Percentiles rank a stretch among this genome's conserved stretches.
These are phyloP conservation scores for Amphiura filiformis DNA, from an alignment of 35 echinoderm and acorn worm genomes.

Conservation along the genomic window DNA sequence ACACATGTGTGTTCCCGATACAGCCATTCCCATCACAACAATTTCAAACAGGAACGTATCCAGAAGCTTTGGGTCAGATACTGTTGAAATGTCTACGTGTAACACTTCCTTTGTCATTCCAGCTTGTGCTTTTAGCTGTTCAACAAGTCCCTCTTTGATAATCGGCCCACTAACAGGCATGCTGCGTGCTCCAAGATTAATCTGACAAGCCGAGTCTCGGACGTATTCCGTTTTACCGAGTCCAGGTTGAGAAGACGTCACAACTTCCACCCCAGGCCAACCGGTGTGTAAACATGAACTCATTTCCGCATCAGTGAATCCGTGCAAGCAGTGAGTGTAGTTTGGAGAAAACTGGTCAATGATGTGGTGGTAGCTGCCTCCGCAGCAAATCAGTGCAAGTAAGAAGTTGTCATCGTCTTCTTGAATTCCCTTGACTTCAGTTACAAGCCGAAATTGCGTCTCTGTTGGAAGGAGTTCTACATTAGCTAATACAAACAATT, in stretches of 20 bases:
- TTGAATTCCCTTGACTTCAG: conserved; percentile 30
- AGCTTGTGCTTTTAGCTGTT: not conserved
- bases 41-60: conserved; percentile 44
- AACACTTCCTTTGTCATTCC: not conserved
- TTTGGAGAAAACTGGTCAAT: conserved; percentile 47
- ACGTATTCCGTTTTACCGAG: conserved; percentile 44
- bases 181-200: not conserved
- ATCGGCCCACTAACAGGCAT: conserved; percentile 7
- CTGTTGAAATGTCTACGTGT: conserved; percentile 24
- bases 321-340: conserved; percentile 29
- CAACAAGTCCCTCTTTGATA: conserved; percentile 11
- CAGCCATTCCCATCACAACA: conserved; percentile 31
- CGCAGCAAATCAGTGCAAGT: conserved; percentile 32
- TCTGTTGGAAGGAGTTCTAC: conserved; percentile 36
- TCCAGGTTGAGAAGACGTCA: conserved; percentile 31
- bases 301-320: conserved; percentile 29
- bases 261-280: conserved; percentile 29
- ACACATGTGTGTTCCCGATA: conserved; percentile 35
- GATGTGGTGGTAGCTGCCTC: conserved; percentile 41
- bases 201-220: not conserved
- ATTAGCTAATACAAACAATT: conserved; percentile 21
- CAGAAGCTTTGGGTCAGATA: conserved; percentile 13
- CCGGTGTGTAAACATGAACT: conserved; percentile 14
- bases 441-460: conserved; percentile 27
- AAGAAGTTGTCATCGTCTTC: conserved; percentile 6